Base-by-base conservation (phyloP, 2,888 invertebrate species). In the Pogonocherus hispidulus region DNA sequence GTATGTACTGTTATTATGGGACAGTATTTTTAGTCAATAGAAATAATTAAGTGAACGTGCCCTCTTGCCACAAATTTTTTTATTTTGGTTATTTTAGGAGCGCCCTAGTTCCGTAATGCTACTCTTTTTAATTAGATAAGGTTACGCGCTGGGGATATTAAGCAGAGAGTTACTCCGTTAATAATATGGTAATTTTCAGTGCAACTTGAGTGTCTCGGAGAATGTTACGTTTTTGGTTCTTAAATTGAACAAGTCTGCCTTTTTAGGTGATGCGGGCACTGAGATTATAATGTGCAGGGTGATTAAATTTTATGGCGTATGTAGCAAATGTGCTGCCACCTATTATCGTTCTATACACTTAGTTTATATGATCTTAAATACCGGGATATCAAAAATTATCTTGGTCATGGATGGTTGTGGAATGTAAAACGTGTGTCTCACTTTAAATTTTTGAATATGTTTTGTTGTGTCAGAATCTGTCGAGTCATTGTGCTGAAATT, bases 111-210 rank as follows among this genome's bases (percentile, higher is more conserved):
- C 23, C 23, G 14, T 49, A 23, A 49, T 2, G 20, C 22, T 23
- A 22, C 49, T 14, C 14, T 57, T 57, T 41, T 44, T 41, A 57
- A 57, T 57, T 57, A 27, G 11, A 18, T 41, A 57, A 23, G 27
- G 44, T 23, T 44, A 44, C 46, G 44, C 23, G 20, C 27, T 23
- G 19, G 14, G 46, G 57, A 57, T 57, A 57, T 57, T 41, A 56
- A 19, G 14, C 37, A 6, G 6, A 27, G 23, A 57, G 16, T 57
- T 57, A 57, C 44, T 46, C n/a, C 57, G 44, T 57, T 46, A 57
- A 57, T 57, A 46, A 46, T 46, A 57, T 57, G 46, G 57, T 57
- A 57, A 57, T 57, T 49, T 49, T 22, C 49, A 22, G 14, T 23
- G 23, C 19, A 49, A 49, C 22, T 49, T 23, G 32, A 32, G 8